Base-by-base conservation (phyloP, 2,113 vertebrate genomes). In the Rhabdornis inornatus region DNA sequence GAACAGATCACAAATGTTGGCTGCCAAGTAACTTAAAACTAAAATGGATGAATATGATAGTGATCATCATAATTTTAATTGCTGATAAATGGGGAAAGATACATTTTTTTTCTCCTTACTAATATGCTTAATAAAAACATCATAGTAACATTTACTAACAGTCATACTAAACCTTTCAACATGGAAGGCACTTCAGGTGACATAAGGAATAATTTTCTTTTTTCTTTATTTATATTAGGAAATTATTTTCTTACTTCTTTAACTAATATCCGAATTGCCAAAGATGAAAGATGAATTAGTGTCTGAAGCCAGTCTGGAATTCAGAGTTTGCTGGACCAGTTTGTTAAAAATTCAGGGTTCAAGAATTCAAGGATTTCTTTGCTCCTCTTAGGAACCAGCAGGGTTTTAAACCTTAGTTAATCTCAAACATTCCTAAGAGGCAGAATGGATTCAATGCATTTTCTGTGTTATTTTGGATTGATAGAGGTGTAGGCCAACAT, bases 11-110 rank as follows among this genome's bases (percentile, higher is more conserved):
- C 82, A 35, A n/a, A 69, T 87, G 44, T 66, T 85, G 89, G 76
- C 56, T 92, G 71, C 71, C 91, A 91, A 79, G 69, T 92, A 83
- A 65, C 64, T 55, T 89, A 45, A 85, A 94, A 90, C 81, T 80
- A 39, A 80, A 93, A 71, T 40, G 77, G 15, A 65, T 39, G 15
- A 31, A 30, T 61, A 40, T 50, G 70, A 52, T 69, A 75, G 49
- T 77, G 69, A 72, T 93, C 2, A 9, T 86, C 27, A 13, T 86
- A 3, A 50, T 82, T 81, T 88, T 60, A 85, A 61, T 78, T 90
- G 84, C 47, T 49, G 61, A 81, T 94, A 49, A 83, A 6, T 74
- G 45, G 40, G 68, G 21, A 72, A 71, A 89, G 42, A 31, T 79
- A 59, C 15, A 40, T 40, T 53, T 50, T 57, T 52, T 81, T 90